Evolutionary conservation across 35 echinoderm and acorn worm genomes (phyloP).

Genomic region (Heliocidaris erythrogramma): DNA sequence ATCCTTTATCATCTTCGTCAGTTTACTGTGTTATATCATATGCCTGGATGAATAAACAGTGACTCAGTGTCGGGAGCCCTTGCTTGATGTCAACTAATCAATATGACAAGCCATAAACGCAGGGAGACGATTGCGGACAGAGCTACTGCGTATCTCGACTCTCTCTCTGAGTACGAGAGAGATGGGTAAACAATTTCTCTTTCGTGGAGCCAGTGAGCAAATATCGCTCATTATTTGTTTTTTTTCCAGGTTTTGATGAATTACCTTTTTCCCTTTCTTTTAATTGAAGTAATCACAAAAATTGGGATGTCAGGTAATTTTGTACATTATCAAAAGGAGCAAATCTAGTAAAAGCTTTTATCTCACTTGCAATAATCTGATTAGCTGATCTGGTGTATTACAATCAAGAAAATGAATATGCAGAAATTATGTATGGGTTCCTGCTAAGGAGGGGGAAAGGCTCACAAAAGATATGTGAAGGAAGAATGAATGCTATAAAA

Average conservation of each 20-base stretch:
- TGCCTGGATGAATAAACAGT: conserved; percentile 30
- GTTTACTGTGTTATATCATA: background rate
- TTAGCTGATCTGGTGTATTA: background rate
- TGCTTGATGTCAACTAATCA: conserved; percentile 26
- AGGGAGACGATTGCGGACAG: background rate
- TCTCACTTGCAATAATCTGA: background rate
- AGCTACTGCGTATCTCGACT: background rate
- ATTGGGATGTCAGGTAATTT: background rate
- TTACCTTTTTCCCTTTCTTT: background rate
- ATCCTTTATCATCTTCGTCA: background rate
- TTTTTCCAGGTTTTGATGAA: background rate
- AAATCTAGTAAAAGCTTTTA: background rate
- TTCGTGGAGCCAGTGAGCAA: background rate
- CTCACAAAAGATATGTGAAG: background rate
- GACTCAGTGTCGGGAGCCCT: conserved; percentile 27
- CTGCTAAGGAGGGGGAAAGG: background rate
- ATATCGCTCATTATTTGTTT: background rate
- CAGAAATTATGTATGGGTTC: no score
- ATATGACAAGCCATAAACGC: background rate
- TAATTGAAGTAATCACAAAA: no score
- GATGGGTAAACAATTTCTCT: background rate
- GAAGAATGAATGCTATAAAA: background rate
- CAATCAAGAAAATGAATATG: background rate
- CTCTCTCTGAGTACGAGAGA: background rate
- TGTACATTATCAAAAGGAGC: background rate